Base-by-base conservation (phyloP, 2,797 vertebrate species). In the Danio kyathit region DNA sequence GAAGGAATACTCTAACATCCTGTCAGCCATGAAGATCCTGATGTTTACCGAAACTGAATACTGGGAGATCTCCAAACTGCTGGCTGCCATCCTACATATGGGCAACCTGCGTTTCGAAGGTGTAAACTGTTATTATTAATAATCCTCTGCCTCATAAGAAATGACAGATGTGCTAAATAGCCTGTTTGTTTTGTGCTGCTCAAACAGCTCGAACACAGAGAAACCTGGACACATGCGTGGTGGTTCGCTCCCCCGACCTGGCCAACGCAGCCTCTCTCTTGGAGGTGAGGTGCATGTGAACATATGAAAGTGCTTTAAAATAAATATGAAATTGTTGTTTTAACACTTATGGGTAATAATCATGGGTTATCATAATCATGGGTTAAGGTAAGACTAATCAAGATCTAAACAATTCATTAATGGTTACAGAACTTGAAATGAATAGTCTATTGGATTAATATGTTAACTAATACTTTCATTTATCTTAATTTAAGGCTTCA, bases 1-100 rank as follows among this genome's bases (percentile, higher is more conserved):
- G 91, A 97, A 98, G 83, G 98, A 99, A 67, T 99, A 99, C 0
- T 96, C 97, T 85, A 99, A 96, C 85, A 99, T 99, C 88, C 95
- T 95, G 83, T 98, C 97, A 0, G 97, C 98, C 0, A 99, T 99
- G 97, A 99, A 98, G 93, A 93, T 99, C 14, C 91, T 99, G 8
- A 97, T 99, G 97, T 99, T 99, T 91, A 97, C 97, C 0, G 97
- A 98, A 88, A 99, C 94, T 0, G 98, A 99, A 89, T 96, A 97
- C 93, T 97, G 96, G 96, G 97, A 99, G 92, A 98, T 99, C 89
- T 96, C 93, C 10, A 99, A 98, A 90, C 95, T 99, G 21, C 89
- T 99, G 84, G 97, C 97, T 14, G 92, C 97, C 72, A 97, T 99
- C 74, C 90, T 99, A 82, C 97, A 99, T 89, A 93, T 99, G 95